Evolutionary conservation across 2,797 vertebrate genomes (phyloP).

Genomic region (Melanotaenia pygmaea): DNA sequence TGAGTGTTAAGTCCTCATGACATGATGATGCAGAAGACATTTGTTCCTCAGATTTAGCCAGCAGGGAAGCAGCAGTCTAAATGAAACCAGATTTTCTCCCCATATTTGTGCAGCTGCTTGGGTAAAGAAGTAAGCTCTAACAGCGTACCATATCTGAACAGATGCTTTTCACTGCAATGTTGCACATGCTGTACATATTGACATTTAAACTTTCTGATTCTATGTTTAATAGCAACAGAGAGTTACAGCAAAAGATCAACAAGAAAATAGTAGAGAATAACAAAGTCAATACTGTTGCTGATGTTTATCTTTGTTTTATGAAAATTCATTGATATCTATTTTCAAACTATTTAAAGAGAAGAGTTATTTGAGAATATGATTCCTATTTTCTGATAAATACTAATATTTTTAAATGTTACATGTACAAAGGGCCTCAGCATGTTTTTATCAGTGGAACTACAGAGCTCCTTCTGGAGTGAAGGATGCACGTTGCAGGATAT

Average conservation of each 20-base stretch:
- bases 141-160: slow-evolving; percentile 21
- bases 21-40: slow-evolving; percentile 67
- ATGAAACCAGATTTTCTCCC: slow-evolving; percentile 65
- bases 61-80: slow-evolving; percentile 65
- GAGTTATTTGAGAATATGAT: slow-evolving; percentile 11
- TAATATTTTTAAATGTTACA: slow-evolving; percentile 42
- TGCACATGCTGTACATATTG: slow-evolving; percentile 6
- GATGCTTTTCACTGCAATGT: slow-evolving; percentile 9
- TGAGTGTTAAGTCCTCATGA: slow-evolving; percentile 76
- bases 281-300: not conserved
- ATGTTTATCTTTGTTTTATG: slow-evolving; percentile 9
- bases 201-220: not conserved
- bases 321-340: slow-evolving; percentile 10
- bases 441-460: slow-evolving; percentile 55
- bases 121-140: slow-evolving; percentile 42
- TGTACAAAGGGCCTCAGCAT: slow-evolving; percentile 47
- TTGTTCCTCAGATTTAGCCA: slow-evolving; percentile 72
- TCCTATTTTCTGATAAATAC: slow-evolving; percentile 34
- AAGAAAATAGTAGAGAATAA: not conserved
- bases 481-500: slow-evolving; percentile 61
- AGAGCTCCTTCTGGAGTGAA: slow-evolving; percentile 44
- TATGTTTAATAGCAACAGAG: not conserved
- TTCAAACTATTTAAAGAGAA: slow-evolving; percentile 15
- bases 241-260: not conserved
- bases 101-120: slow-evolving; percentile 56